Evolutionary conservation across 30 jellyfish, hydroid and myxozoan species (phyloP).

Genomic region (Aurelia aurita): DNA sequence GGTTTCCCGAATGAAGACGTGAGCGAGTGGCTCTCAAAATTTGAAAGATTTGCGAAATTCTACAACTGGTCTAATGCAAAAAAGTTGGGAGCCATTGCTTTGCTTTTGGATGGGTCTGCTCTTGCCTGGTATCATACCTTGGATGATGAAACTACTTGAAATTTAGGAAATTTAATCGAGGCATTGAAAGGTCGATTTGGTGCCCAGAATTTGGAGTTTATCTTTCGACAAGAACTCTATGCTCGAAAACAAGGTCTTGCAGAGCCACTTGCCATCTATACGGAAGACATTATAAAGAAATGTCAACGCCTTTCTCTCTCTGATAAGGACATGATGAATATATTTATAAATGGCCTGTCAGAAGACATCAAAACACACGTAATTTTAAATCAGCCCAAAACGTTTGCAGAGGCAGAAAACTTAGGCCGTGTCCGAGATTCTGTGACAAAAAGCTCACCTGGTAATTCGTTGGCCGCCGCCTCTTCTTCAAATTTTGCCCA

Average conservation of each 20-base stretch:
- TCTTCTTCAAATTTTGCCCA: no score
- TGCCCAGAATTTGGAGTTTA: constrained; percentile 32
- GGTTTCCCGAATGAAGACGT: constrained; percentile 23
- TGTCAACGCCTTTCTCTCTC: constrained; percentile 38
- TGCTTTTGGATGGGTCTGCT: constrained; percentile 1
- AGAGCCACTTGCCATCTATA: constrained; percentile 1
- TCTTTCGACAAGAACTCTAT: constrained; percentile 4
- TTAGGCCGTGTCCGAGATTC: constrained; percentile 35
- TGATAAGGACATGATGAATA: constrained; percentile 37
- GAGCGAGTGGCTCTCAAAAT: constrained; percentile 24
- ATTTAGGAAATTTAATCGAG: not conserved
- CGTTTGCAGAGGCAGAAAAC: constrained; percentile 52
- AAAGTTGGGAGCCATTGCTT: not conserved
- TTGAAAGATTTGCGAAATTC: constrained; percentile 30
- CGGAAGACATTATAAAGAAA: constrained; percentile 9
- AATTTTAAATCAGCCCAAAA: constrained; percentile 18
- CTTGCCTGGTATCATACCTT: constrained; percentile 1
- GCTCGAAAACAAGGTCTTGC: not conserved
- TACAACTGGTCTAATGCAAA: constrained; percentile 1
- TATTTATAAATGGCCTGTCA: constrained; percentile 36
- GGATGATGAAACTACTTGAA: not conserved
- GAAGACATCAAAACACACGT: constrained; percentile 11
- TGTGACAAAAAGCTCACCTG: not conserved
- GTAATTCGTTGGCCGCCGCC: constrained; percentile 6
- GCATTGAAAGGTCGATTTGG: constrained; percentile 36